Evolutionary conservation across 2,888 invertebrate species (phyloP).

Genomic region (Ophion obscuratus): DNA sequence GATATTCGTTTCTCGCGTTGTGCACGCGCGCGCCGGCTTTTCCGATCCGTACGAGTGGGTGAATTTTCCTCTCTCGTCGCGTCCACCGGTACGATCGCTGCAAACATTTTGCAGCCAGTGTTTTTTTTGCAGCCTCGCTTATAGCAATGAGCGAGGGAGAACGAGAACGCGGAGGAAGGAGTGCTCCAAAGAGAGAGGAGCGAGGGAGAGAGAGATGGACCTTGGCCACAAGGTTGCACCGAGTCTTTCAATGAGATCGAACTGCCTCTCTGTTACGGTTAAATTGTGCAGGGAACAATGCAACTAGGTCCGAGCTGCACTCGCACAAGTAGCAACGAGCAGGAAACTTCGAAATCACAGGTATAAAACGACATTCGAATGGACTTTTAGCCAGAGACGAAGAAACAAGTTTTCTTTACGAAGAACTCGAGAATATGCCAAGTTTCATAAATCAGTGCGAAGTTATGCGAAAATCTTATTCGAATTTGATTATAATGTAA

Average conservation of each 20-base stretch:
- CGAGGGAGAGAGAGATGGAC: constrained; percentile 61
- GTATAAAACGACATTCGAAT: background rate
- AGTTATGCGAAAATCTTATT: background rate
- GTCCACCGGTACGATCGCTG: constrained; percentile 53
- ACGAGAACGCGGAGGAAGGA: too few species aligned
- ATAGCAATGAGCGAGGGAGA: constrained; percentile 7
- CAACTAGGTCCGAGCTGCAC: background rate
- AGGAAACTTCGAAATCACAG: constrained; percentile 8
- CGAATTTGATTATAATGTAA: background rate
- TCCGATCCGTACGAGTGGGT: constrained; percentile 28
- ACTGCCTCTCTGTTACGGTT: constrained; percentile 10
- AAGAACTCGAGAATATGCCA: background rate
- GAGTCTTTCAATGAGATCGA: constrained; percentile 47
- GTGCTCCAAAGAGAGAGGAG: background rate
- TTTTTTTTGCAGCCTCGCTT: constrained; percentile 18
- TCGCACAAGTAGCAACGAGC: background rate
- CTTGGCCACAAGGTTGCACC: constrained; percentile 77
- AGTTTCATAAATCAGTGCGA: background rate
- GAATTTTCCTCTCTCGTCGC: constrained; percentile 35
- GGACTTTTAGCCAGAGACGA: background rate
- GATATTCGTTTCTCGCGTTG: constrained; percentile 1
- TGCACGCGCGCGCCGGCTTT: background rate
- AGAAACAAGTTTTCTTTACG: background rate
- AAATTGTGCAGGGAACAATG: background rate
- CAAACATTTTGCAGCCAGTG: constrained; percentile 42